Base-by-base conservation (phyloP, 1,140 invertebrate species). In the Aphelenchoides fujianensis region DNA sequence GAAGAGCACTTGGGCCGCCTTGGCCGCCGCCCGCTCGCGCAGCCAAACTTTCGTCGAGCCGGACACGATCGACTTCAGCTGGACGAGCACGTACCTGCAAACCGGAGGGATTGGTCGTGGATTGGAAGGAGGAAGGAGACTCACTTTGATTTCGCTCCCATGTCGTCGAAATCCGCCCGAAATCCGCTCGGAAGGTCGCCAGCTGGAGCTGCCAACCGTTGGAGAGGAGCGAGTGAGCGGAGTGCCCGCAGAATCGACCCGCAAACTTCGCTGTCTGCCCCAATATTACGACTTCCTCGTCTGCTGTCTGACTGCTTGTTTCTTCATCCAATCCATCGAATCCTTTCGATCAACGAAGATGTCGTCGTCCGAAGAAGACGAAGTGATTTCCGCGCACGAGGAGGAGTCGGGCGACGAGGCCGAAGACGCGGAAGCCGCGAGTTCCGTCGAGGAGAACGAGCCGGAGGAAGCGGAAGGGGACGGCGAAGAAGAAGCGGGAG, bases 81-180 rank as follows among this genome's bases (percentile, higher is more conserved):
- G 74, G 12, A 83, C 82, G 73, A 83, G 77, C 2, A 84, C 72
- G 68, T 84, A 83, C 63, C 81, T 83, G 34, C 68, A 80, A 69
- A 55, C 7, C 27, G 70, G 52, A 2, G 48, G 37, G 54, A 41
- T 16, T 16, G 54, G 31, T 16, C 68, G 36, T 61, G 31, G 16
- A 28, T 35, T 28, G 59, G n/a, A n/a, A 12, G 41, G 12, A n/a
- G n/a, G n/a, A n/a, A n/a, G n/a, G 23, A 73, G 37, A 76, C 69
- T 64, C 69, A 79, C 77, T 73, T 79, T 32, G 77, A 79, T 70
- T 79, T 79, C 3, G 77, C 77, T 72, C 77, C 77, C 77, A 79
- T 59, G 28, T 59, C 23, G 34, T n/a, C n/a, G n/a, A n/a, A n/a
- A n/a, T 59, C 12, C 55, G 34, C 5, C 7, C 27, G 23, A 59